Base-by-base conservation (phyloP, 2,113 vertebrate genomes). In the Dasyornis broadbenti region DNA sequence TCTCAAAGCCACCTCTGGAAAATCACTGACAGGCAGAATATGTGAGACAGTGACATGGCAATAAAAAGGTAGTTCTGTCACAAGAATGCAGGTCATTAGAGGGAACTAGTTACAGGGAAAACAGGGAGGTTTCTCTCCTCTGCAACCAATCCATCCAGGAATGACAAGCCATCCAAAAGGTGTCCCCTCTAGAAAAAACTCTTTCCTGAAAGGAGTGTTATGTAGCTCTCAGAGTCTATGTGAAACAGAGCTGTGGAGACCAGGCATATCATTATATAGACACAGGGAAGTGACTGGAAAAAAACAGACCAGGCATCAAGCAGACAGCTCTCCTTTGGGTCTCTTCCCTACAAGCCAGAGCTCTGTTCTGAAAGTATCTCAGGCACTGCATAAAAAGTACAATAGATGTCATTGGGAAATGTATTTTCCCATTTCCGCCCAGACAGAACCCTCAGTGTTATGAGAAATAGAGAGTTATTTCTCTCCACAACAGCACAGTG, bases 1-100 rank as follows among this genome's bases (percentile, higher is more conserved):
- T 94, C 90, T 94, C 76, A 82, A 80, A 95, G 87, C 66, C 70
- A 95, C 70, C 77, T 86, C 95, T 95, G 91, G 95, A 97, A 98
- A 96, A 82, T 92, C 77, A 84, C 92, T 94, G 88, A 50, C 73
- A 82, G 78, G 84, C 73, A 86, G 84, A 81, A 78, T 37, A 40
- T 10, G 59, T 80, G 66, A 80, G 76, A 47, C 16, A 59, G 57
- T 4, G 18, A 88, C 82, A 84, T 0, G 11, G 79, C 77, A 91
- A 50, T 78, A 61, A 94, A 89, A 91, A 86, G 60, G 50, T 83
- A 89, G 57, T 8, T 77, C 59, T 57, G 31, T 56, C 45, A 61
- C 18, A 66, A 37, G 79, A 82, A 65, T 2, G 17, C 35, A 64
- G 79, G 39, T 65, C 54, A 18, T 87, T 65, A 60, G 61, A 82